Conservation (phyloP, 2,888 invertebrate species). For the Orthosia gothica region DNA sequence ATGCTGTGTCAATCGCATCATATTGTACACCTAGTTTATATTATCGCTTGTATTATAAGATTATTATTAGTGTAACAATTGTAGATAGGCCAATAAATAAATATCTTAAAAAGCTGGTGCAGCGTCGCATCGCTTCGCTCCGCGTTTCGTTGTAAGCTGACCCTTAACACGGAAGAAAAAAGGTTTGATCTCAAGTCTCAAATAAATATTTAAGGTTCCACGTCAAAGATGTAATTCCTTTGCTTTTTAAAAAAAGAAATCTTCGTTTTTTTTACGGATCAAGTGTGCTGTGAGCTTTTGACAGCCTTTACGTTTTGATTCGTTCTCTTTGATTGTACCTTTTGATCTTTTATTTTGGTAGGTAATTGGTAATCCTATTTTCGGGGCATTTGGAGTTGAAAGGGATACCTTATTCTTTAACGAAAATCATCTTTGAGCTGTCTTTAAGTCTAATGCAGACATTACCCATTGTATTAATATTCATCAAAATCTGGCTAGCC, state of each 20-base stretch:
- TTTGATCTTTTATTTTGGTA: conserved; percentile 27
- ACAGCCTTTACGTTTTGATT: conserved; percentile 1
- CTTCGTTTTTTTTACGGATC: neutral
- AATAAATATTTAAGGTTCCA: conserved; percentile 16
- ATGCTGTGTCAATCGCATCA: too few species aligned
- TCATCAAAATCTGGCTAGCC: too few species aligned
- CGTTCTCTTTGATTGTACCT: neutral
- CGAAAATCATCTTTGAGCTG: too few species aligned
- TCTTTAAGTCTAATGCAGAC: neutral
- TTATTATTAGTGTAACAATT: too few species aligned
- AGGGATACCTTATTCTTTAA: neutral
- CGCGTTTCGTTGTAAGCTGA: too few species aligned
- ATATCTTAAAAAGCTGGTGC: too few species aligned
- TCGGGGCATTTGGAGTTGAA: neutral
- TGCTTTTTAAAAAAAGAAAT: neutral
- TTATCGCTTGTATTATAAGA: too few species aligned
- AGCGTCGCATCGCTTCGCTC: too few species aligned
- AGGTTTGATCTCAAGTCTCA: conserved; percentile 8
- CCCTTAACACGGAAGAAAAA: neutral
- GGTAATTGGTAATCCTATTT: conserved; percentile 12
- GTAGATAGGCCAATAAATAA: too few species aligned
- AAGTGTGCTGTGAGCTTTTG: neutral
- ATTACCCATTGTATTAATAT: too few species aligned
- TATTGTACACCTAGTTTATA: too few species aligned
- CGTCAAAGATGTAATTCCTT: neutral